A percentile compares a stretch with the other conserved stretches of the same genome.
phyloP scores from a whole-genome alignment of 2,797 vertebrate genomes.

The Microctenopoma stevenorrisi region DNA sequence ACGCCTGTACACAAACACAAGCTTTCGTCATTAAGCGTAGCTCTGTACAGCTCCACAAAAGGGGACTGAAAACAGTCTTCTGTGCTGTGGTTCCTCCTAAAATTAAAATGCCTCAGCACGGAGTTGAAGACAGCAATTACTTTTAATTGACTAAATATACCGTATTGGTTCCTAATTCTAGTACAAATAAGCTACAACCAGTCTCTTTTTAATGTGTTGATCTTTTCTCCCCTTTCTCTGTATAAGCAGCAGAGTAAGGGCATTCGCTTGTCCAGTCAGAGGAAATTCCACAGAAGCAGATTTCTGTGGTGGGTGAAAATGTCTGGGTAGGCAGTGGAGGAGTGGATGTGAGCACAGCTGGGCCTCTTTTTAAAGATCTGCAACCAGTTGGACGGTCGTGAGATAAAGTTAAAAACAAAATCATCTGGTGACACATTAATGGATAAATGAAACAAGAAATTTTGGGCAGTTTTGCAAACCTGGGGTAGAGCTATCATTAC shows the following conservation, averaged over 20 bases:
- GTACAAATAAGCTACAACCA: neutral
- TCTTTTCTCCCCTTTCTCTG: slow-evolving; percentile 20
- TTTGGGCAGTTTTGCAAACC: neutral
- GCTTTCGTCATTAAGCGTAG: slow-evolving; percentile 10
- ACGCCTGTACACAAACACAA: slow-evolving; percentile 8
- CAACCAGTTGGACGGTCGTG: neutral
- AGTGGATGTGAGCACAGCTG: slow-evolving; percentile 56
- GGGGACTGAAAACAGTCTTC: slow-evolving; percentile 1
- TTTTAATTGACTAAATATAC: neutral
- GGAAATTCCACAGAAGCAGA: slow-evolving; percentile 79
- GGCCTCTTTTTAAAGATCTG: slow-evolving; percentile 43
- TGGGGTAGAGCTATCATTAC: neutral
- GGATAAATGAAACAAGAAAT: neutral
- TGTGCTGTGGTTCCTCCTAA: neutral
- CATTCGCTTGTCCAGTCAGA: slow-evolving; percentile 67
- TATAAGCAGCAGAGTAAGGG: slow-evolving; percentile 47
- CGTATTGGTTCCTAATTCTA: slow-evolving; percentile 7
- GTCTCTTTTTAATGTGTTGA: slow-evolving; percentile 11
- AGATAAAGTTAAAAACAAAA: neutral
- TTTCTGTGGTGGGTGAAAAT: slow-evolving; percentile 80
- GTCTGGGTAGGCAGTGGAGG: slow-evolving; percentile 59
- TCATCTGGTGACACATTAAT: neutral
- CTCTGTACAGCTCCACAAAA: slow-evolving; percentile 11
- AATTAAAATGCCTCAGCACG: neutral
- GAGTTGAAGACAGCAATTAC: neutral